Percentiles rank a stretch among this genome's conserved stretches.
phyloP scores from a whole-genome alignment of 1,140 invertebrate genomes.

The Lordiphosa clarofinis region DNA sequence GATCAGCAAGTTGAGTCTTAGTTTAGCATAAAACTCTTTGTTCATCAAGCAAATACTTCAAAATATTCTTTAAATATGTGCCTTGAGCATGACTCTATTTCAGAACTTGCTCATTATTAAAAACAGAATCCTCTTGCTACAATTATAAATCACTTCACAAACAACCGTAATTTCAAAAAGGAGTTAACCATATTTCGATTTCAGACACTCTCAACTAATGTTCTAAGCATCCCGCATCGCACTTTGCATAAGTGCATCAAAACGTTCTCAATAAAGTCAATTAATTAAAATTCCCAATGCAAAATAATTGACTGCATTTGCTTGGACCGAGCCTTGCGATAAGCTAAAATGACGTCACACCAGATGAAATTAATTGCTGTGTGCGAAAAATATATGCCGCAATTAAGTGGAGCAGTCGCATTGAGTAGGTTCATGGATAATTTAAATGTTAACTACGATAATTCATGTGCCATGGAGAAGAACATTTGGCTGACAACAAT shows the following conservation, averaged over 20 bases:
- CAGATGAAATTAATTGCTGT: slow-evolving; percentile 6
- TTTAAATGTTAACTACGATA: slow-evolving; percentile 1
- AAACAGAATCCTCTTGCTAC: no score
- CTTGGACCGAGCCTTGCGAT: no score
- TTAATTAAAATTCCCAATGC: slow-evolving; percentile 47
- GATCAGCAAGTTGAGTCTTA: no score
- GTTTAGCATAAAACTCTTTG: no score
- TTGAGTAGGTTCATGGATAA: slow-evolving; percentile 15
- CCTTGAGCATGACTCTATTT: no score
- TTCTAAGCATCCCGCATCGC: slow-evolving; percentile 4
- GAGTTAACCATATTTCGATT: no score
- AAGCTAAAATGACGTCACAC: not conserved
- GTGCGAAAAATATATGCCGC: slow-evolving; percentile 7
- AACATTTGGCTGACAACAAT: slow-evolving; percentile 5
- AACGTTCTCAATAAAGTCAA: slow-evolving; percentile 14
- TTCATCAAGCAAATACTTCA: no score
- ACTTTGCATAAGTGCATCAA: slow-evolving; percentile 14
- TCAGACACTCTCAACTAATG: no score
- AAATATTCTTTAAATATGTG: no score
- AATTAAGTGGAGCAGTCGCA: slow-evolving; percentile 16
- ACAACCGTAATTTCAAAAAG: no score
- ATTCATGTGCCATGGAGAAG: slow-evolving; percentile 21
- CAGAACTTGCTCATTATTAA: no score
- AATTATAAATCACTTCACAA: no score
- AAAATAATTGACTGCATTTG: slow-evolving; percentile 39